Evolutionary conservation across 1,140 invertebrate genomes (phyloP).

Genomic region (Glossosoma conforme): DNA sequence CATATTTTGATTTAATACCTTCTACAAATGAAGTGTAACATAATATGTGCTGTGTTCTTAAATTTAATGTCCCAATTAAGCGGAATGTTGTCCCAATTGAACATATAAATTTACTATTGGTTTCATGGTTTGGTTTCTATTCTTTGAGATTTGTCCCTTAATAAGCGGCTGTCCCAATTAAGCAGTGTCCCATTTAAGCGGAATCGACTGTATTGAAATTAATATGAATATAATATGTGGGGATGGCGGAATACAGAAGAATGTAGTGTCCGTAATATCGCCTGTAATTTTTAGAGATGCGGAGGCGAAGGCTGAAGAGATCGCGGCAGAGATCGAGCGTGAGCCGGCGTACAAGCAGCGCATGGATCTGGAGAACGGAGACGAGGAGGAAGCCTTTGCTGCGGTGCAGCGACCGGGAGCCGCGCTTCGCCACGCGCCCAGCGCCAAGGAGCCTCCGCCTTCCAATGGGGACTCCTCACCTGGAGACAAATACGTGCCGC

Average conservation of each 20-base stretch:
- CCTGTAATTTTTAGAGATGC: conserved; percentile 52
- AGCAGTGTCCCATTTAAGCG: no score
- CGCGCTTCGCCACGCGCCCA: conserved; percentile 35
- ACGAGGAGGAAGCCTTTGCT: conserved; percentile 82
- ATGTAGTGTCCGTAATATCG: no score
- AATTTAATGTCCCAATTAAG: no score
- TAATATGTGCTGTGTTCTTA: no score
- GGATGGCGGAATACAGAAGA: no score
- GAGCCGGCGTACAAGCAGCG: conserved; percentile 74
- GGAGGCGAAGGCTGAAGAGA: conserved; percentile 78
- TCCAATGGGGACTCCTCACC: conserved; percentile 17
- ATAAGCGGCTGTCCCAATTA: no score
- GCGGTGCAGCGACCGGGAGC: conserved; percentile 57
- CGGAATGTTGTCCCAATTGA: no score
- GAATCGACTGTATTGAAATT: background rate
- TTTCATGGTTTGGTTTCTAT: no score
- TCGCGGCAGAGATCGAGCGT: conserved; percentile 86
- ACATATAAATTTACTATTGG: no score
- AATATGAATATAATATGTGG: background rate
- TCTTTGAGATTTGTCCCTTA: no score
- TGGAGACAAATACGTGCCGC: conserved; percentile 70
- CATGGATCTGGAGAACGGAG: conserved; percentile 83
- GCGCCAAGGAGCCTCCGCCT: conserved; percentile 1
- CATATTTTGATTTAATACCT: no score
- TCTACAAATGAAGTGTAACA: no score